A percentile compares a stretch with the other conserved stretches of the same genome.
Conservation (phyloP, 1,140 invertebrate species). For the Nebria ingens region DNA sequence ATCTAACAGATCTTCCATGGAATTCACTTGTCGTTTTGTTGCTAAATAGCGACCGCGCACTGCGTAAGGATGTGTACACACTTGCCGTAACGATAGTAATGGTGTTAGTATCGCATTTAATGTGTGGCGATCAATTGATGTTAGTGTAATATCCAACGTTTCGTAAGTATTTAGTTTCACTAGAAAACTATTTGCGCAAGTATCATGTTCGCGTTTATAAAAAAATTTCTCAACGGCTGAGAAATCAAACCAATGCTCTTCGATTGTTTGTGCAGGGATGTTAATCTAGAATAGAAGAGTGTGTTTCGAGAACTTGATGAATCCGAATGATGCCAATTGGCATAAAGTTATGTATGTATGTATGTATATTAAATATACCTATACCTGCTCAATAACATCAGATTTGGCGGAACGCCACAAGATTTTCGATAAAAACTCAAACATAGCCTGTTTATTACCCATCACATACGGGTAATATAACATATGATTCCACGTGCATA, state of each 20-base stretch:
- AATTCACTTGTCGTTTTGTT: slow-evolving; percentile 45
- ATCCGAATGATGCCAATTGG: too few species aligned
- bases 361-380: too few species aligned
- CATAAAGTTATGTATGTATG: too few species aligned
- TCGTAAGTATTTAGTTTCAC: slow-evolving; percentile 19
- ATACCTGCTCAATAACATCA: slow-evolving; percentile 45
- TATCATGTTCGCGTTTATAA: slow-evolving; percentile 39
- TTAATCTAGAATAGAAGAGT: too few species aligned
- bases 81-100: slow-evolving; percentile 55
- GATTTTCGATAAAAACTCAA: slow-evolving; percentile 44
- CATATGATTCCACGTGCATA: slow-evolving; percentile 42
- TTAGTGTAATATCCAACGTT: slow-evolving; percentile 23
- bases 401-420: slow-evolving; percentile 61
- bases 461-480: slow-evolving; percentile 44
- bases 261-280: slow-evolving; percentile 38
- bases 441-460: slow-evolving; percentile 38
- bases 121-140: slow-evolving; percentile 25
- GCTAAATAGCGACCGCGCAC: slow-evolving; percentile 47
- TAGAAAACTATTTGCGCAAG: slow-evolving; percentile 26
- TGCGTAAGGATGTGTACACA: slow-evolving; percentile 61
- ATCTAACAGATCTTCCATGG: slow-evolving; percentile 57
- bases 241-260: slow-evolving; percentile 37
- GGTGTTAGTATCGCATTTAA: slow-evolving; percentile 43
- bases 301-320: too few species aligned
- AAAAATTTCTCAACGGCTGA: slow-evolving; percentile 43